Conservation (phyloP, 2,888 invertebrate genomes). For the Drosophila falleni region DNA sequence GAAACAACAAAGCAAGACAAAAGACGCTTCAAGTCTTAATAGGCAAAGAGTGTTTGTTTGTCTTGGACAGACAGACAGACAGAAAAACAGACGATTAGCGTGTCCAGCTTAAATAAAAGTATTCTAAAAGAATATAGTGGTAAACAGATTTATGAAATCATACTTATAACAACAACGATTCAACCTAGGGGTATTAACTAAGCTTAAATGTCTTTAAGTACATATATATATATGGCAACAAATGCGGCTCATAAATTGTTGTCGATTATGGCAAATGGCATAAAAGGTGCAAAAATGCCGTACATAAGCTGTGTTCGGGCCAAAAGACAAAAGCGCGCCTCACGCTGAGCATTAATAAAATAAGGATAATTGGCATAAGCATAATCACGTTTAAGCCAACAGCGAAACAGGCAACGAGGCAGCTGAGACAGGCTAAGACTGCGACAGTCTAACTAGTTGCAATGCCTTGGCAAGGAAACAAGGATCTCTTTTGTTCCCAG, state of each 20-base stretch:
- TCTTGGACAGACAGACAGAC: conserved; percentile 13
- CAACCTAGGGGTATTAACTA: conserved; percentile 55
- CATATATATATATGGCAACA: conserved; percentile 38
- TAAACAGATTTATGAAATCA: conserved; percentile 57
- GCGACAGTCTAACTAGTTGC: conserved; percentile 64
- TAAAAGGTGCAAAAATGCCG: conserved; percentile 73
- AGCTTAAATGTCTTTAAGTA: conserved; percentile 59
- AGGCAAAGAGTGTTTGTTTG: conserved; percentile 30
- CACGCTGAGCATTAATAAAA: conserved; percentile 80
- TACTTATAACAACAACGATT: conserved; percentile 33
- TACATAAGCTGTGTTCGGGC: conserved; percentile 56
- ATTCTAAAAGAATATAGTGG: conserved; percentile 18
- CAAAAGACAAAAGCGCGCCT: conserved; percentile 48
- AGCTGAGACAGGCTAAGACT: conserved; percentile 64
- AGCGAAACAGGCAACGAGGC: conserved; percentile 66
- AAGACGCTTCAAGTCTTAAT: conserved; percentile 53
- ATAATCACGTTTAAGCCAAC: conserved; percentile 83
- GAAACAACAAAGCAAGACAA: conserved; percentile 63
- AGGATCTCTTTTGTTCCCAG: conserved; percentile 58
- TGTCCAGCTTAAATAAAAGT: conserved; percentile 15
- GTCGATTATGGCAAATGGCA: conserved; percentile 73
- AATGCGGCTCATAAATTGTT: conserved; percentile 70
- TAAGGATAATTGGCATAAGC: conserved; percentile 83
- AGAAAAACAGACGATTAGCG: conserved; percentile 57
- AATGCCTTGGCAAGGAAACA: conserved; percentile 31